Base-by-base conservation (phyloP, 2,797 vertebrate species). In the Pseudochaenichthys georgianus region DNA sequence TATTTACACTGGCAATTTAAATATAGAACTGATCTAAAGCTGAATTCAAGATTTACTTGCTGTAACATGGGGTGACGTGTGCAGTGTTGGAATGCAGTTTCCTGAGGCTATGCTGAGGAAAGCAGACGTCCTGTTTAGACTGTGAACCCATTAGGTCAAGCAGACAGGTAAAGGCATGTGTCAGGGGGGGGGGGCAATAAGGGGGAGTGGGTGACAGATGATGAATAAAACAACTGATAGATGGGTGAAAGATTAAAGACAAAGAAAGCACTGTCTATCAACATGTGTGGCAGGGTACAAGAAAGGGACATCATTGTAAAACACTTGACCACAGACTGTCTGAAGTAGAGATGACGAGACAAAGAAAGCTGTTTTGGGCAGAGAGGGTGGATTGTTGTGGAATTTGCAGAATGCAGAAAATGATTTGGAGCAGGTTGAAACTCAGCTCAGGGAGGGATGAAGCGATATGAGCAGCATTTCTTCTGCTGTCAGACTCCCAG, bases 331-430 rank as follows among this genome's bases (percentile, higher is more conserved):
- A 34, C 82, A 75, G 65, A 72, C 54, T 16, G 60, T 57, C 60
- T 71, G 67, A 77, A 75, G 77, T 38, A 21, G 42, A 76, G 68
- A 73, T 34, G 64, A 75, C 28, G 50, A 81, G 80, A 82, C 81
- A 83, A 87, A 84, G 80, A 59, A 64, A 42, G 41, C 23, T 7
- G 59, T 77, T 70, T 38, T 9, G 55, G 34, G 72, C 43, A 31
- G 60, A 72, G 66, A 59, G 1, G 8, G 13, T 9, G 43, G 75
- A 70, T 77, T 71, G 47, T 58, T 70, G 77, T 79, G 91, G 90
- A 83, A 88, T 93, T 88, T 89, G 84, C 55, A 89, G 89, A 92
- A 92, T 89, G 84, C 75, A 87, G 78, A 84, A 80, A 86, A 82
- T 70, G 63, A 67, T 85, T 86, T 31, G 68, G 75, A 84, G 85